Evolutionary conservation across 2,113 vertebrate genomes (phyloP), one percentile per base, ranked within the genome.

Genomic region (Pandion haliaetus): DNA sequence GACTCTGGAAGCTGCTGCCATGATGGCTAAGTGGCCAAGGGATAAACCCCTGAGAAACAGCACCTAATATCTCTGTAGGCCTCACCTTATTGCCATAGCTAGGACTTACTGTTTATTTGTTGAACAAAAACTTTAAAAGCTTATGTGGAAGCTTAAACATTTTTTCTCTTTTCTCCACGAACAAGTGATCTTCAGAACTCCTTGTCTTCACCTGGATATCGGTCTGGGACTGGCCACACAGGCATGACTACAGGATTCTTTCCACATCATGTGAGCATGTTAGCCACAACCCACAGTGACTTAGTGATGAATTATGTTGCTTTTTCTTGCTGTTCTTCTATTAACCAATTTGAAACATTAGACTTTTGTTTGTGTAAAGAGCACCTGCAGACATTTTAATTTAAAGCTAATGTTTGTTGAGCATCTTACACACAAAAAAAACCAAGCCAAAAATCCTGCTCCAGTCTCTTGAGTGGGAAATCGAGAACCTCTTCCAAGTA

Each of bases 1-100:
- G 98, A 98, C 98, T 98, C 96, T 95, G 96, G 96, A 98, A 98
- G 98, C 98, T 98, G 97, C 98, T 98, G 98, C 97, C 97, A 95
- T 92, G 82, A 97, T 97, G 98, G 97, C 97, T 98, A 94, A 98
- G 97, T 97, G 97, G 98, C 98, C 98, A 98, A 98, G 97, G 97
- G 97, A 97, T 92, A 98, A 97, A 94, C 89, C 97, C 95, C 95
- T 97, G 96, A 98, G 97, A 97, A 97, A 98, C 95, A 96, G 97
- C 97, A 98, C 97, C 98, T 98, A 97, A 96, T 98, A 97, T 98
- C 97, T 98, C 96, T 97, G 95, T 98, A 98, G 97, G 98, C 98
- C 97, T 98, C 98, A 98, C 97, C 95, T 97, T 98, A 97, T 98
- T 98, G 98, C 98, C 97, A 98, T 98, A 98, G 97, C 95, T 98